Evolutionary conservation across 2,888 invertebrate species (phyloP).

Genomic region (Cephus rjabovi): DNA sequence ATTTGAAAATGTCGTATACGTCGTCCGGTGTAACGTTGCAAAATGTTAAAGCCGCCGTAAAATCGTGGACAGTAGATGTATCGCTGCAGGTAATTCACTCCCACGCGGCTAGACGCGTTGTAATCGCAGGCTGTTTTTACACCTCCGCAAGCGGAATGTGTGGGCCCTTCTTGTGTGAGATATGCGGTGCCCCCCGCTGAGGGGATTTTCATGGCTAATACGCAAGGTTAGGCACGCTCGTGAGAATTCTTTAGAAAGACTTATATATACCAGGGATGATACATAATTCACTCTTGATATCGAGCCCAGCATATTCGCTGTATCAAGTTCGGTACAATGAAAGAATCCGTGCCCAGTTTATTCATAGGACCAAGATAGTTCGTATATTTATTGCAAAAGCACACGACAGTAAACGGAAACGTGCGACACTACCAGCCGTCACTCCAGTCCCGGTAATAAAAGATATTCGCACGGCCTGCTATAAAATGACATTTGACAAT

Average conservation of each 20-base stretch:
- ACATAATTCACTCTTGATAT: no score
- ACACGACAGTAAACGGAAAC: no score
- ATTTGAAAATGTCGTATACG: no score
- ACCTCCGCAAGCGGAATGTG: slow-evolving; percentile 43
- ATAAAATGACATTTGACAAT: slow-evolving; percentile 54
- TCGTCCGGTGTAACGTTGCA: neutral
- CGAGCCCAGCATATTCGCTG: no score
- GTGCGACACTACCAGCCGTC: no score
- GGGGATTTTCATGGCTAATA: slow-evolving; percentile 56
- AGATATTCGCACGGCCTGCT: slow-evolving; percentile 46
- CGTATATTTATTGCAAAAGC: no score
- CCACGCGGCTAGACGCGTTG: slow-evolving; percentile 46
- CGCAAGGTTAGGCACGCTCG: slow-evolving; percentile 35
- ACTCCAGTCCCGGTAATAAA: no score
- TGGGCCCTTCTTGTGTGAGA: slow-evolving; percentile 39
- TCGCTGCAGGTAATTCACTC: slow-evolving; percentile 59
- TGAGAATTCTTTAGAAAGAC: slow-evolving; percentile 42
- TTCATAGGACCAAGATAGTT: no score
- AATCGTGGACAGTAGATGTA: slow-evolving; percentile 43
- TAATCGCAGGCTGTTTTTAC: slow-evolving; percentile 51
- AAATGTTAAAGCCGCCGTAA: slow-evolving; percentile 29
- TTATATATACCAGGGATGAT: no score
- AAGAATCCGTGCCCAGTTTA: slow-evolving; percentile 26
- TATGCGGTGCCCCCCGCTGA: slow-evolving; percentile 51
- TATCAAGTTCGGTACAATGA: slow-evolving; percentile 39